Conservation (phyloP, 2,113 vertebrate genomes). For the Neodon shergylaensis region DNA sequence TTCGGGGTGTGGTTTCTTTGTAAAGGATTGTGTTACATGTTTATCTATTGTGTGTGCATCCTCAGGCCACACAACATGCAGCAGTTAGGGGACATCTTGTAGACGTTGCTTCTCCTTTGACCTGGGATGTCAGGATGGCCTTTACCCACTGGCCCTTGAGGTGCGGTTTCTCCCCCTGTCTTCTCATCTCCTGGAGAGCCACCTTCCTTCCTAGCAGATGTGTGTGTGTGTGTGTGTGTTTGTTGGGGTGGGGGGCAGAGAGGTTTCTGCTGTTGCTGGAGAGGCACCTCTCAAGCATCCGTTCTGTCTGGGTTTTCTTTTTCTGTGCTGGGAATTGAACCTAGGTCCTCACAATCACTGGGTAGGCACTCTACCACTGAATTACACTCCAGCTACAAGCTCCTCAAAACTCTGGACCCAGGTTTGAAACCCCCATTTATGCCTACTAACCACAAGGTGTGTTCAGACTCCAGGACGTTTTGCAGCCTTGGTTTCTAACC, state of each 20-base stretch:
- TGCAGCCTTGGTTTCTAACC: not conserved
- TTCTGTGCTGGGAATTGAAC: not conserved
- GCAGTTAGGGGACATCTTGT: not conserved
- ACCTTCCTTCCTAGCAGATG: not conserved
- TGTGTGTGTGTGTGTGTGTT: too few species aligned
- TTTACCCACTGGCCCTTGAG: not conserved
- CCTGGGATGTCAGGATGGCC: not conserved
- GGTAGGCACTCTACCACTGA: not conserved
- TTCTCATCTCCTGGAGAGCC: not conserved
- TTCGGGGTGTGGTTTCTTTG: not conserved
- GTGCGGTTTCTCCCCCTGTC: not conserved
- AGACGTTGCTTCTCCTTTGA: not conserved
- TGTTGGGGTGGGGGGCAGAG: not conserved
- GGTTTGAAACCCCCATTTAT: not conserved
- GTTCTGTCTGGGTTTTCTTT: not conserved
- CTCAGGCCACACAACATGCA: not conserved
- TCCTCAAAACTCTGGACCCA: not conserved
- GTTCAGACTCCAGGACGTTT: not conserved
- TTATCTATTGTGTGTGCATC: not conserved
- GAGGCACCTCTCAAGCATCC: too few species aligned
- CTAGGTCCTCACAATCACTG: not conserved
- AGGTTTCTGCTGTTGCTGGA: too few species aligned
- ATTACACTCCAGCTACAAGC: not conserved
- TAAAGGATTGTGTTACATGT: not conserved
- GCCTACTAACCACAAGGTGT: not conserved